Conservation (phyloP, 2,888 invertebrate genomes). For the Amiota communis region DNA sequence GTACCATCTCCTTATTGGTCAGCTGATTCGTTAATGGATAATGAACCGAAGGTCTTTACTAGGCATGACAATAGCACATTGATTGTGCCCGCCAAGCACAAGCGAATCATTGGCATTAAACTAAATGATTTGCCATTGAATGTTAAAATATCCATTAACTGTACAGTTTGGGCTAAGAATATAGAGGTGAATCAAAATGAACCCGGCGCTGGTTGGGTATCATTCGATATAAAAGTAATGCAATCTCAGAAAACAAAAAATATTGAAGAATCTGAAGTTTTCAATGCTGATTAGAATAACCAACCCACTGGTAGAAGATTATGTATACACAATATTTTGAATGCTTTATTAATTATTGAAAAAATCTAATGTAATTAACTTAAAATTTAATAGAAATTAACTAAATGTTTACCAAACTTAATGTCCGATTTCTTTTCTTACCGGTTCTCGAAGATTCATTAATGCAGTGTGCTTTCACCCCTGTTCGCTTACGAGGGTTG, state of each 20-base stretch:
- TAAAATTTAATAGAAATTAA: too few species aligned
- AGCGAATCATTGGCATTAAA: constrained; percentile 40
- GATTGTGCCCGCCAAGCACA: neutral
- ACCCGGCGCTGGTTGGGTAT: constrained; percentile 37
- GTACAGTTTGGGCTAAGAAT: constrained; percentile 53
- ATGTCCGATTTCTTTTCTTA: too few species aligned
- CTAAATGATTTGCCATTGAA: constrained; percentile 40
- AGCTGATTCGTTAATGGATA: constrained; percentile 15
- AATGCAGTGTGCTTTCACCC: too few species aligned
- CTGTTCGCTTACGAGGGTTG: too few species aligned
- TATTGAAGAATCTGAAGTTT: too few species aligned
- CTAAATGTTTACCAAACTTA: too few species aligned
- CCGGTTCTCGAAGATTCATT: too few species aligned
- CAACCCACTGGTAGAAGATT: too few species aligned
- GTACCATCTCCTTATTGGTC: constrained; percentile 50
- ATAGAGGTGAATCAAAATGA: constrained; percentile 37
- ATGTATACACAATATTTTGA: too few species aligned
- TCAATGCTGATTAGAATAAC: too few species aligned
- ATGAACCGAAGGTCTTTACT: neutral
- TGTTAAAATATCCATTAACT: constrained; percentile 24
- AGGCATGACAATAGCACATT: neutral
- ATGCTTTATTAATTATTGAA: too few species aligned
- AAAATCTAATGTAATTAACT: too few species aligned
- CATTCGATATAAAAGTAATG: neutral
- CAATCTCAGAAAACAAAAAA: neutral